Conservation (phyloP, 2,797 vertebrate species). For the Zalophus californianus region DNA sequence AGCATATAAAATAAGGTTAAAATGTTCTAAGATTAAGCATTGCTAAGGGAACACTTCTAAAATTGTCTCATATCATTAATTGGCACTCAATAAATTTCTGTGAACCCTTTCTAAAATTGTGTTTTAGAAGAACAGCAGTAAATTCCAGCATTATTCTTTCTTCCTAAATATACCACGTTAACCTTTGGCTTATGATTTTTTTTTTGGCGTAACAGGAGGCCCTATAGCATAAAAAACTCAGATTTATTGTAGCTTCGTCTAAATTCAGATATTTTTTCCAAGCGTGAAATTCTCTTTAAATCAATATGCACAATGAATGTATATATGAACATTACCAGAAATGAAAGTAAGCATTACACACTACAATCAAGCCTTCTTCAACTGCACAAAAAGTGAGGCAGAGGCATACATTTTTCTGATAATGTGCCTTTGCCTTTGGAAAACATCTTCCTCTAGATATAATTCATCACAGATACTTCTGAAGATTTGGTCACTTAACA, state of each 20-base stretch:
- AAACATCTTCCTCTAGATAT: not conserved
- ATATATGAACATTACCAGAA: not conserved
- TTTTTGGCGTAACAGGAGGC: not conserved
- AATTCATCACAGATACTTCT: not conserved
- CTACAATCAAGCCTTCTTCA: not conserved
- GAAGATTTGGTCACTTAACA: not conserved
- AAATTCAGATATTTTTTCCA: not conserved
- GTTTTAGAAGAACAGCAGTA: not conserved
- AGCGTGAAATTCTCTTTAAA: not conserved
- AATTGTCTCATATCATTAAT: constrained; percentile 1
- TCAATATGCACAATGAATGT: not conserved
- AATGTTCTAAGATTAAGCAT: constrained; percentile 2
- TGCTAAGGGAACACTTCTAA: constrained; percentile 25
- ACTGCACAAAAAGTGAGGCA: not conserved
- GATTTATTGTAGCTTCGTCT: not conserved
- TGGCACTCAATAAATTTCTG: not conserved
- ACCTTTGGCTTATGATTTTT: not conserved
- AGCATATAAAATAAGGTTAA: constrained; percentile 49
- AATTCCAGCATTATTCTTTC: constrained; percentile 12
- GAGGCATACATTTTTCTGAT: not conserved
- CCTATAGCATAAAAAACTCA: not conserved
- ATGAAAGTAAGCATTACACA: not conserved
- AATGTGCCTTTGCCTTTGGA: not conserved
- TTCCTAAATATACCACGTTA: not conserved
- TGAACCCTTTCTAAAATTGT: constrained; percentile 36